phyloP scores from a whole-genome alignment of 2,113 vertebrate genomes.

The Laticauda colubrina region DNA sequence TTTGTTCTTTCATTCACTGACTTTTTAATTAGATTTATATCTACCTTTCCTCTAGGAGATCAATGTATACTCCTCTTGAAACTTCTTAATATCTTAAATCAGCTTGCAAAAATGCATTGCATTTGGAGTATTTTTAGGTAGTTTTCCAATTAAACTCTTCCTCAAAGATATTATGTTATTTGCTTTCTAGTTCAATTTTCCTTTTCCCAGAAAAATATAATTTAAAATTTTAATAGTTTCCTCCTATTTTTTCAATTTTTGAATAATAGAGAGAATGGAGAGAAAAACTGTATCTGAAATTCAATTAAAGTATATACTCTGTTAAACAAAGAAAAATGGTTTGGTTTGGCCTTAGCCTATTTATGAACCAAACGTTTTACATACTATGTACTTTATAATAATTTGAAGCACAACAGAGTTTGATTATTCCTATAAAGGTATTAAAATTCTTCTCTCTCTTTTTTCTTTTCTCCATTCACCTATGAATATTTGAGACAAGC shows the following conservation, averaged over 20 bases:
- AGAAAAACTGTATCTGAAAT: neutral
- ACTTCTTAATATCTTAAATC: neutral
- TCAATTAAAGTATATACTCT: neutral
- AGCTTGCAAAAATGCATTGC: neutral
- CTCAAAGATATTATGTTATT: neutral
- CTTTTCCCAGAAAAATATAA: neutral
- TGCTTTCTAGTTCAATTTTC: neutral
- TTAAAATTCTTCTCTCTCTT: neutral
- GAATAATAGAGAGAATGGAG: neutral
- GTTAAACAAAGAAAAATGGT: neutral
- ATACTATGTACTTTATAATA: neutral
- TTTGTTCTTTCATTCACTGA: neutral
- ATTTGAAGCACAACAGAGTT: neutral
- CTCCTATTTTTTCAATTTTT: neutral
- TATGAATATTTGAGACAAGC: neutral
- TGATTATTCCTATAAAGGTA: neutral
- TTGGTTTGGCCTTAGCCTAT: neutral
- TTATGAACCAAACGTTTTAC: neutral
- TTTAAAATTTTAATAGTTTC: neutral
- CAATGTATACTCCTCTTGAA: neutral
- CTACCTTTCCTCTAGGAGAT: neutral
- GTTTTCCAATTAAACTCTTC: neutral
- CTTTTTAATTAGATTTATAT: neutral
- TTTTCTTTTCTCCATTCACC: neutral
- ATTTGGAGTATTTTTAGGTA: neutral